Conservation (phyloP, 2,113 vertebrate genomes). For the Gallinago paraguaiae region DNA sequence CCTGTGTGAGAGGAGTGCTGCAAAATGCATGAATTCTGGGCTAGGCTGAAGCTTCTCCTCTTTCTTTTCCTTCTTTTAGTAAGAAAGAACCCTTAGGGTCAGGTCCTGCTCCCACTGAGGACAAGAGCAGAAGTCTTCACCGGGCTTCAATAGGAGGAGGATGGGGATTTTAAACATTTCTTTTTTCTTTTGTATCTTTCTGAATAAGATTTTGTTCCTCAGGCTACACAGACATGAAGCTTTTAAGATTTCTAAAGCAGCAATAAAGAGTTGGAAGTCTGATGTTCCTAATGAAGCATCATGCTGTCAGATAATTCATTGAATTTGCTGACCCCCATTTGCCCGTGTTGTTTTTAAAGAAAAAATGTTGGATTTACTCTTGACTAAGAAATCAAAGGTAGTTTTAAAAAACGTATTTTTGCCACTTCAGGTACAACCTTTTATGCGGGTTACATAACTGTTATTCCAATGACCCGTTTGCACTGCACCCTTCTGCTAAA, state of each 20-base stretch:
- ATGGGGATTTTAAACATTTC: not conserved
- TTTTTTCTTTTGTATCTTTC: conserved; percentile 35
- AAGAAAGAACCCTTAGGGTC: conserved; percentile 16
- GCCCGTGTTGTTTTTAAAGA: not conserved
- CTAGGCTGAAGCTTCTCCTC: conserved; percentile 7
- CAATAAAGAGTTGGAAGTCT: conserved; percentile 36
- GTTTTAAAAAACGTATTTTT: not conserved
- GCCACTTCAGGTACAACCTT: not conserved
- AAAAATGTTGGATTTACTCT: conserved; percentile 9
- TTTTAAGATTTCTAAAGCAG: conserved; percentile 70
- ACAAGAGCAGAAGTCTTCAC: not conserved
- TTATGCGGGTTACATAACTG: conserved; percentile 22
- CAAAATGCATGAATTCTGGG: not conserved
- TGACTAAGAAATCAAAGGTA: not conserved
- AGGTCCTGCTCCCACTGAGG: not conserved
- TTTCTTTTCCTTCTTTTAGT: not conserved
- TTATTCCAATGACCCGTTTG: not conserved
- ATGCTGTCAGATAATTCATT: not conserved
- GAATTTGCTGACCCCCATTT: conserved; percentile 66
- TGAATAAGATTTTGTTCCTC: conserved; percentile 13
- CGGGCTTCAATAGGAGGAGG: conserved; percentile 12
- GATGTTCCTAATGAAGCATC: conserved; percentile 32
- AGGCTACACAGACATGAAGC: conserved; percentile 64
- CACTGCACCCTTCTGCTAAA: not conserved
- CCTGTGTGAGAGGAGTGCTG: not conserved